Evolutionary conservation across 1,140 invertebrate genomes (phyloP).

Genomic region (Coelopa frigida): DNA sequence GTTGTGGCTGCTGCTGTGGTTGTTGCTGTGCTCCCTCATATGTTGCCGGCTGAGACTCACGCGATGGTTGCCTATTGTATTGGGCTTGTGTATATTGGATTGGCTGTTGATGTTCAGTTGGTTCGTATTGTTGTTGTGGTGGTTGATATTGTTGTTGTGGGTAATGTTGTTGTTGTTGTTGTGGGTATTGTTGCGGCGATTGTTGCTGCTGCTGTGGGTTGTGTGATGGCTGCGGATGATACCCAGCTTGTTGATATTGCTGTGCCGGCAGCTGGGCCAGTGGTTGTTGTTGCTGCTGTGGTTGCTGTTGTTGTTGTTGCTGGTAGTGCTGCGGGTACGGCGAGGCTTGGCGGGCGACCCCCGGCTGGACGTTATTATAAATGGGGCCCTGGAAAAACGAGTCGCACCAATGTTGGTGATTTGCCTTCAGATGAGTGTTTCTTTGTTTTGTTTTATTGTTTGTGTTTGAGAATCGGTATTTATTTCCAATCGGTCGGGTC

Average conservation of each 20-base stretch:
- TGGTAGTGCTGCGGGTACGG: slow-evolving; percentile 9
- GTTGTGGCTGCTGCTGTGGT: slow-evolving; percentile 11
- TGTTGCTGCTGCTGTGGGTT: slow-evolving; percentile 8
- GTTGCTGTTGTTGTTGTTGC: slow-evolving; percentile 15
- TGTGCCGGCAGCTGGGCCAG: not conserved
- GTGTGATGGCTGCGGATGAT: slow-evolving; percentile 2
- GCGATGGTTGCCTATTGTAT: slow-evolving; percentile 32
- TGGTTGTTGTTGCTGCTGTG: slow-evolving; percentile 14
- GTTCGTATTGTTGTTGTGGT: slow-evolving; percentile 10
- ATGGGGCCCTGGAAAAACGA: slow-evolving; percentile 34
- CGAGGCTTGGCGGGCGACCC: not conserved
- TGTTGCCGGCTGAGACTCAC: slow-evolving; percentile 22
- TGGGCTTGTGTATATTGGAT: slow-evolving; percentile 38
- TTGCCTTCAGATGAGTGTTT: too few species aligned
- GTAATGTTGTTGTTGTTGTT: slow-evolving; percentile 3
- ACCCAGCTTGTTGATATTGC: not conserved
- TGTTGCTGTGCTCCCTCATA: slow-evolving; percentile 8
- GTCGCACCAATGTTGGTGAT: too few species aligned
- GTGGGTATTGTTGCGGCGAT: slow-evolving; percentile 3
- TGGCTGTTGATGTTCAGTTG: slow-evolving; percentile 20
- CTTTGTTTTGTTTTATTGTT: too few species aligned
- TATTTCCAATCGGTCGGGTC: too few species aligned
- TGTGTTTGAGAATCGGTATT: too few species aligned
- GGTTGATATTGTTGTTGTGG: slow-evolving; percentile 12
- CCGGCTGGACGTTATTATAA: slow-evolving; percentile 36